Evolutionary conservation across 1,140 invertebrate species (phyloP), one percentile per base, ranked within the genome.

Genomic region (Kradibia gibbosae): DNA sequence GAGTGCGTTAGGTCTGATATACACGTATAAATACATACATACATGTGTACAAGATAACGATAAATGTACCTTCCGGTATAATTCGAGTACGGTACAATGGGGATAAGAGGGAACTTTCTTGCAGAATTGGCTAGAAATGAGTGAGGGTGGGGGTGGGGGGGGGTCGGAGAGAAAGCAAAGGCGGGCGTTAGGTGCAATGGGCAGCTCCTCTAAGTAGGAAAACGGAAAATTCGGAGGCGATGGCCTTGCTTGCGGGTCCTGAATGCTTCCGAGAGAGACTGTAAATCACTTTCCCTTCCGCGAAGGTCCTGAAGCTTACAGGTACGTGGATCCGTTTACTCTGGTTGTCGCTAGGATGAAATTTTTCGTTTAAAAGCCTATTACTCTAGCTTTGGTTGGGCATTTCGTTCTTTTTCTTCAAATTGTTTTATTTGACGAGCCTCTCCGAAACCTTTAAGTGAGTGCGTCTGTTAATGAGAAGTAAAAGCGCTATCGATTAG

Each of bases 281-380:
- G 78, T 80, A 81, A 81, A 81, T 81, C 79, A 67, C 79, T 74
- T 80, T 78, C 53, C 67, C 72, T 85, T 85, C 84, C 82, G 70
- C 82, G 80, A 83, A 81, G 48, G 62, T 60, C 75, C 67, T 73
- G 80, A 62, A 71, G 31, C n/a, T 0, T 34, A 7, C 57, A 65
- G 67, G 67, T 70, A 71, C 70, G 20, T 31, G 28, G 62, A 36
- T 15, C 17, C 15, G 34, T n/a, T 67, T 67, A 67, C 62, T 67
- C 62, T 36, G 39, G 34, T 67, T 67, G 34, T 67, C 62, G 28
- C n/a, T 22, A 5, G 17, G 11, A 10, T 5, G 3, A 15, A 10
- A 4, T 39, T 67, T 67, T 67, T 67, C 34, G 8, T 39, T 67
- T 67, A n/a, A 67, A 67, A 67, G 13, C 20, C 62, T 67, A 67